A percentile compares a stretch with the other conserved stretches of the same genome.
These are phyloP conservation scores for Notarius quadriscutis DNA, from an alignment of 2,113 vertebrate species.

Conservation along the genomic window DNA sequence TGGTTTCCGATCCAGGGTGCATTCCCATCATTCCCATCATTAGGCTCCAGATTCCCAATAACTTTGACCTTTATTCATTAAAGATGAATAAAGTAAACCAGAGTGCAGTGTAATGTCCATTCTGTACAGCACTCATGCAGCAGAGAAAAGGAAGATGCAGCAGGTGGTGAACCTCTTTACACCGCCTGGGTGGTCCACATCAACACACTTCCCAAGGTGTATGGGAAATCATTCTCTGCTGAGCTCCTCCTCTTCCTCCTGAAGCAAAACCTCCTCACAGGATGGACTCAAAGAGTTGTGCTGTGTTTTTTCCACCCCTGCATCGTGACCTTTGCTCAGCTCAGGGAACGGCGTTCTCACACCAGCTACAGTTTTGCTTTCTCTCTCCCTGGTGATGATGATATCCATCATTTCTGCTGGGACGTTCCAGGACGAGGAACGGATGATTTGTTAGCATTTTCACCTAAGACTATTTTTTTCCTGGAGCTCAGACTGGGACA, in stretches of 20 bases:
- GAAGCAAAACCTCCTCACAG: background rate
- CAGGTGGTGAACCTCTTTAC: constrained; percentile 11
- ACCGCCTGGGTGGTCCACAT: constrained; percentile 43
- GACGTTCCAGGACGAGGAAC: background rate
- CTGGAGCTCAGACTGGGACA: background rate
- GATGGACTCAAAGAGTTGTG: constrained; percentile 20
- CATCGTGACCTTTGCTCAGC: constrained; percentile 53
- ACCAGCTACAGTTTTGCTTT: constrained; percentile 28
- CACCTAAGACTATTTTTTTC: constrained; percentile 17
- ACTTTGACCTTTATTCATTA: too few species aligned
- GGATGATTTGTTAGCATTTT: constrained; percentile 34
- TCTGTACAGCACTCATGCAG: background rate
- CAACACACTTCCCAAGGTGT: constrained; percentile 29
- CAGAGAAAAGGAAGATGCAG: background rate
- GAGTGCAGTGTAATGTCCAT: background rate
- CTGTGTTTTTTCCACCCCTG: constrained; percentile 40
- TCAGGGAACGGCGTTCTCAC: constrained; percentile 31
- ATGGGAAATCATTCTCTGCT: constrained; percentile 41
- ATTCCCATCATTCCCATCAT: background rate
- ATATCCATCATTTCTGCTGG: constrained; percentile 37
- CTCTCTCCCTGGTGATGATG: constrained; percentile 34
- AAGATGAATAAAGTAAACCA: too few species aligned
- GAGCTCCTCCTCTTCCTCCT: constrained; percentile 16
- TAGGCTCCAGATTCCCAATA: background rate
- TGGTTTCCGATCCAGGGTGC: background rate